These are phyloP conservation scores for Siniperca knerii DNA, from an alignment of 2,113 vertebrate genomes.

Conservation along the genomic window DNA sequence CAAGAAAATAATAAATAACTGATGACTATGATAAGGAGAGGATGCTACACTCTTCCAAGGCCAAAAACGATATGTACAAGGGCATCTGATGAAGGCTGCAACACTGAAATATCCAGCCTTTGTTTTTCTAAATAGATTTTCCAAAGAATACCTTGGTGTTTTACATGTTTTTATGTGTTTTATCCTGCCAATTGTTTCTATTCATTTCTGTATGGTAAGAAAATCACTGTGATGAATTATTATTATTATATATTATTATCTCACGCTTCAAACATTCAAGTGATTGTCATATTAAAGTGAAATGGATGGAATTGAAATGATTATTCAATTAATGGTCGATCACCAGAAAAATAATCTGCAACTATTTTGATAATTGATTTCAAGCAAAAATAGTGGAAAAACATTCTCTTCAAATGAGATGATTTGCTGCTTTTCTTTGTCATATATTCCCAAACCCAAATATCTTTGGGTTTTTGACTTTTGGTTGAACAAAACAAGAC, in stretches of 20 bases:
- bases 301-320: neutral
- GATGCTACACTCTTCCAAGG: neutral
- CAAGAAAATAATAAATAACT: neutral
- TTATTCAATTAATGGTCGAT: neutral
- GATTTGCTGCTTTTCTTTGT: neutral
- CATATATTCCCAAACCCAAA: neutral
- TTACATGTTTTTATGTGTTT: neutral
- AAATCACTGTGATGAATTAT: neutral
- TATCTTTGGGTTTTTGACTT: neutral
- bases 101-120: conserved; percentile 4
- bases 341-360: neutral
- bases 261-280: neutral
- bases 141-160: neutral
- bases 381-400: too few species aligned
- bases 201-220: neutral
- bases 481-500: conserved; percentile 1
- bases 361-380: neutral
- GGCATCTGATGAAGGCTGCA: neutral
- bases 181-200: neutral
- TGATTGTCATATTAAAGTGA: neutral
- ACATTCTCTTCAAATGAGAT: neutral
- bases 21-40: neutral
- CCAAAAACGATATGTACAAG: neutral
- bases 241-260: neutral
- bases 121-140: conserved; percentile 1